Conservation (phyloP, 2,888 invertebrate species). For the Amaurobius ferox region DNA sequence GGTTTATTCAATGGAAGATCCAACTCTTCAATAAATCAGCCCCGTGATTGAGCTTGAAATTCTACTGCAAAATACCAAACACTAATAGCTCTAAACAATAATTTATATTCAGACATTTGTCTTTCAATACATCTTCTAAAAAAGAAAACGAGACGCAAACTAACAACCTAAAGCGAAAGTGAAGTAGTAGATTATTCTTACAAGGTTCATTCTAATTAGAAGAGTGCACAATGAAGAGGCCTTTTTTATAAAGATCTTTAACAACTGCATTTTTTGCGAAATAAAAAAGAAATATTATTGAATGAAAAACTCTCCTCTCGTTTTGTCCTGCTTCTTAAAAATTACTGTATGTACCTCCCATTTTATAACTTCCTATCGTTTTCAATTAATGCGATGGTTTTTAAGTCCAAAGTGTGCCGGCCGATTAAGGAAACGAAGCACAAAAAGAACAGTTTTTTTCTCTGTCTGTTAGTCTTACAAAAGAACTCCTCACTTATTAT, state of each 20-base stretch:
- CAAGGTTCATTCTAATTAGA: no score
- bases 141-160: no score
- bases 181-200: no score
- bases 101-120: no score
- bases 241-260: not conserved
- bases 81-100: no score
- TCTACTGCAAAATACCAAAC: no score
- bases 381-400: slow-evolving; percentile 6
- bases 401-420: not conserved
- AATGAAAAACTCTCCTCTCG: not conserved
- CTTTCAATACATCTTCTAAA: no score
- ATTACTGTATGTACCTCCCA: not conserved
- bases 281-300: not conserved
- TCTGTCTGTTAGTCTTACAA: not conserved
- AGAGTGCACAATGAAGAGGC: no score
- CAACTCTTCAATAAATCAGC: no score
- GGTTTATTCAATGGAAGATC: no score
- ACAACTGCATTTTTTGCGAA: not conserved
- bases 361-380: slow-evolving; percentile 11
- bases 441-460: not conserved
- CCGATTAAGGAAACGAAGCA: not conserved
- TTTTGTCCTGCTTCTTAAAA: not conserved
- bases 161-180: no score
- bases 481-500: not conserved
- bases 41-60: no score